Evolutionary conservation across 1,140 invertebrate genomes (phyloP), one percentile per base, ranked within the genome.

Genomic region (Cepaea nemoralis): DNA sequence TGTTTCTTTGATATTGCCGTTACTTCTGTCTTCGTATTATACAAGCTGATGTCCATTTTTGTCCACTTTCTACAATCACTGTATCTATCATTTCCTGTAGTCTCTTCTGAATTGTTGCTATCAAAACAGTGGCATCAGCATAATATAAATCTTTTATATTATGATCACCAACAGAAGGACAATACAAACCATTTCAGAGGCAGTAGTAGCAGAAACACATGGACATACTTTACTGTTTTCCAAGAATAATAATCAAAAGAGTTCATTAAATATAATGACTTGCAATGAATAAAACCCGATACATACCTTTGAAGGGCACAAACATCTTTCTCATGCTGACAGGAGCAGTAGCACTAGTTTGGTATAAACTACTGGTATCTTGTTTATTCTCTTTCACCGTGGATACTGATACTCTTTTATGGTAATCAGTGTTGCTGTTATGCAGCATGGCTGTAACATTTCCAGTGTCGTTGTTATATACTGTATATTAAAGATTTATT

Each of bases 301-400:
- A 12, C 16, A 93, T 93, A 48, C 94, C 94, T 78, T 91, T 86
- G 19, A 90, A 89, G 10, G 95, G 93, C 85, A 93, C 90, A 91
- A 97, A 96, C 24, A 94, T 94, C 84, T 91, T 87, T 59, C 92
- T 88, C 83, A 92, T 88, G 74, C 92, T 92, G 77, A 92, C 85
- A 45, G 88, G 69, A 42, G 40, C 39, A 35, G 66, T 19, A 10
- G 8, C 50, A 55, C n/a, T 22, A 10, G 16, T 55, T 55, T 3
- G 50, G 19, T 3, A 55, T 22, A 55, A 14, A 55, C 3, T 14
- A 22, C 19, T 55, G 50, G 50, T 55, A 22, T 2, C 22, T 22
- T 10, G 50, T 55, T 55, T 55, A 55, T 55, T 24, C n/a, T 2
- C 50, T 19, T 55, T 22, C n/a, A n/a, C n/a, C n/a, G n/a, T n/a